Base-by-base conservation (phyloP, 2,113 vertebrate genomes). In the Pollachius pollachius region DNA sequence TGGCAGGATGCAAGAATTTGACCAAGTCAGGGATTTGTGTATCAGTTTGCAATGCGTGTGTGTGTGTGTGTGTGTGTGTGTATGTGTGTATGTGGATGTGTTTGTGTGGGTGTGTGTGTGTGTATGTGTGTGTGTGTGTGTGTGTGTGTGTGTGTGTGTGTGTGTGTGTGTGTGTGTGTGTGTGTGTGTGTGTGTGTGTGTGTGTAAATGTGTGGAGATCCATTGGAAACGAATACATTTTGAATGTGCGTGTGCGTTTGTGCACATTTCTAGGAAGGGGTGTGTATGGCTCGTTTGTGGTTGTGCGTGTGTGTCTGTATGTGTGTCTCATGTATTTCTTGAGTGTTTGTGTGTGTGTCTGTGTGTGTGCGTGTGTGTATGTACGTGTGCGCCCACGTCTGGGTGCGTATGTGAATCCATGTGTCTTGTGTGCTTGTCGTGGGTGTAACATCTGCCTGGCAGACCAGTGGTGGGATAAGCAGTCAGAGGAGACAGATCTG, bases 21-120 rank as follows among this genome's bases (percentile, higher is more conserved):
- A 69, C 62, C 59, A 23, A 16, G 66, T 58, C 25, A 60, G 63
- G 65, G 23, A n/a, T 62, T 59, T 62, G 68, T 64, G 63, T 72
- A 23, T 23, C 23, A 23, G 52, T 69, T 23, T 71, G 64, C 23
- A 23, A 23, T 65, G 68, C 67, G 19, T 57, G 48, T 27, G 17
- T 16, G 57, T 23, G 54, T 57, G 54, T 5, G 54, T 5, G 15
- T 57, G 15, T 57, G 16, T 7, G 30, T 34, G 30, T 34, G 4
- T 34, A 5, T 34, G 30, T 34, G 30, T 4, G 6, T 34, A 4
- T 34, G 30, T 5, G 30, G n/a, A n/a, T 34, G 30, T 30, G 30
- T 30, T 0, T 30, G 2, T 52, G 52, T 15, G 52, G 9, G 52
- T 15, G 2, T 52, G 52, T 52, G 52, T 52, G 30, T 30, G 52